Base-by-base conservation (phyloP, 2,113 vertebrate genomes). In the Microcebus tavaratra region DNA sequence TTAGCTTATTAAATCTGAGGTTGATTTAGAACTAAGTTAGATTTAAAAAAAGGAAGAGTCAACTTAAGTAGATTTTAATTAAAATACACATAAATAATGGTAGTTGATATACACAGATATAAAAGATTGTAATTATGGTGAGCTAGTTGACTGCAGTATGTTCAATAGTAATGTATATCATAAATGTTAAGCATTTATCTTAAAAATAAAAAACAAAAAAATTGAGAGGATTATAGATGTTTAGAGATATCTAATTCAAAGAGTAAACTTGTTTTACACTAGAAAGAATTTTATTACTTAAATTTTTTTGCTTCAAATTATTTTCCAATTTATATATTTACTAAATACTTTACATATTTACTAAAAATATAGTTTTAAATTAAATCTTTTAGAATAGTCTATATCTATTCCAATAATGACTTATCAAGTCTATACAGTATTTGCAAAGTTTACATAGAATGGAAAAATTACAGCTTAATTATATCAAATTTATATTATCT, bases 221-320 rank as follows among this genome's bases (percentile, higher is more conserved):
- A 55, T 85, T 29, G 3, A 9, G 6, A 25, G 10, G 7, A 42
- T 91, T 90, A 59, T 68, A 63, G n/a, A 84, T 85, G 2, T 81
- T 84, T 55, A 68, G 36, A 34, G n/a, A 67, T 45, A 61, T 48
- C 17, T 95, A 48, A 18, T 88, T 79, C 15, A 25, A 97, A 81
- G 27, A 78, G 10, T 67, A 80, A 83, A 82, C 8, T 67, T 67
- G 42, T 53, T 80, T 82, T 7, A 29, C 8, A 50, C 21, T n/a
- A 72, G 42, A 76, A 70, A 83, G 48, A 34, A 79, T 55, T 79
- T 79, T 55, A 36, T 17, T 70, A n/a, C 55, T 79, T 39, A 70
- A 89, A 90, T 3, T 25, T 86, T 92, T 92, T 90, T 42, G 13
- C 72, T 80, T 84, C 91, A 76, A 93, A 76, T 93, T 75, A 53